Evolutionary conservation across 2,888 invertebrate genomes (phyloP).

Genomic region (Prenolepis imparis): DNA sequence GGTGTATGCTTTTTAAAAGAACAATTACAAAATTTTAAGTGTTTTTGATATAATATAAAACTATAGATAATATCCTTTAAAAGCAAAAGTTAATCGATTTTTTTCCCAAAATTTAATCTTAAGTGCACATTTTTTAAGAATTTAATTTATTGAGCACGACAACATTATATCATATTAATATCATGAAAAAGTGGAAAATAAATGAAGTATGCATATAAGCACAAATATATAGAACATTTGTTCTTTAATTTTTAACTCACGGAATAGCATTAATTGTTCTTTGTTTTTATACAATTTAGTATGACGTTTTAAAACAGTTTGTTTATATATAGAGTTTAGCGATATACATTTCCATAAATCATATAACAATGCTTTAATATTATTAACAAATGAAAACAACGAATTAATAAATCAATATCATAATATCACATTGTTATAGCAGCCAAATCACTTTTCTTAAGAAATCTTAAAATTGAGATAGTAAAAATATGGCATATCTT

Average conservation of each 20-base stretch:
- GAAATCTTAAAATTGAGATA: conserved; percentile 53
- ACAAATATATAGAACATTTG: neutral
- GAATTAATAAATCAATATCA: conserved; percentile 62
- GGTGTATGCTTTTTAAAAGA: neutral
- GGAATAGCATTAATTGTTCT: conserved; percentile 10
- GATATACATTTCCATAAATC: conserved; percentile 8
- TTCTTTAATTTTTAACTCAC: conserved; percentile 9
- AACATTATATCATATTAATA: conserved; percentile 24
- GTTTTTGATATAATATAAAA: neutral
- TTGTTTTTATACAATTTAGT: conserved; percentile 43
- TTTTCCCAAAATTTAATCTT: neutral
- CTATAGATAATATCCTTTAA: neutral
- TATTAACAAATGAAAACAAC: conserved; percentile 64
- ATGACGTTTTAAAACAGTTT: conserved; percentile 43
- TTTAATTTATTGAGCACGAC: conserved; percentile 15
- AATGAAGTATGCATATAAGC: neutral
- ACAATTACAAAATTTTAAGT: neutral
- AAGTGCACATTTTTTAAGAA: conserved; percentile 11
- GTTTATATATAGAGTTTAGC: neutral
- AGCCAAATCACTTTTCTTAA: conserved; percentile 62
- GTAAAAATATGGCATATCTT: conserved; percentile 60
- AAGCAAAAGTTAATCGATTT: neutral
- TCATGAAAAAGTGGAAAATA: neutral
- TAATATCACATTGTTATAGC: conserved; percentile 59
- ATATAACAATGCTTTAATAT: neutral